Conservation (phyloP, 2,797 vertebrate genomes). For the Chaetodon trifasciatus region DNA sequence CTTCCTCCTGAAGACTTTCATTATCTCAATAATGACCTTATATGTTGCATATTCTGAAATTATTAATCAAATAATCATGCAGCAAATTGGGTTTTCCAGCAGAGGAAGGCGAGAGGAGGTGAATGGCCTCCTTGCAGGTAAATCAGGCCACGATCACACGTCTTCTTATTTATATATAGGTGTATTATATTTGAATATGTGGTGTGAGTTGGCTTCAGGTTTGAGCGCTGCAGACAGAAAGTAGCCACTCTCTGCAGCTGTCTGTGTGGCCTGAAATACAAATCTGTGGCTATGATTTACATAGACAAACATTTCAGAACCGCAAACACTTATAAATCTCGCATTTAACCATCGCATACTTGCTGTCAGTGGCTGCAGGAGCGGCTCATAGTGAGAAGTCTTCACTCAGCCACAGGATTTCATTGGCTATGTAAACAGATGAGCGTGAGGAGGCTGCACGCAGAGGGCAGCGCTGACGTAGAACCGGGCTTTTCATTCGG, state of each 20-base stretch:
- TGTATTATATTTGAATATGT: not conserved
- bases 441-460: not conserved
- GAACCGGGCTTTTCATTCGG: slow-evolving; percentile 5
- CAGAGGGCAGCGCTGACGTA: not conserved
- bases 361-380: slow-evolving; percentile 25
- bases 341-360: slow-evolving; percentile 21
- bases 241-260: not conserved
- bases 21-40: not conserved
- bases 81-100: not conserved
- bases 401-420: slow-evolving; percentile 15
- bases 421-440: slow-evolving; percentile 34
- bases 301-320: slow-evolving; percentile 56
- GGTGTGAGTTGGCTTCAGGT: not conserved
- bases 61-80: not conserved
- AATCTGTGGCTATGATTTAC: slow-evolving; percentile 42
- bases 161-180: too few relatives aligned
- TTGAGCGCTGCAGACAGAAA: slow-evolving; percentile 11
- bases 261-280: slow-evolving; percentile 45
- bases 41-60: not conserved
- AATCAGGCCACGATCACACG: not conserved
- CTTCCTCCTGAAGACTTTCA: not conserved
- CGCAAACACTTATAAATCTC: slow-evolving; percentile 41
- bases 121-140: not conserved
- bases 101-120: too few relatives aligned
- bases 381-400: slow-evolving; percentile 20